Conservation (phyloP, 2,113 vertebrate species). For the Ceyx cyanopectus region DNA sequence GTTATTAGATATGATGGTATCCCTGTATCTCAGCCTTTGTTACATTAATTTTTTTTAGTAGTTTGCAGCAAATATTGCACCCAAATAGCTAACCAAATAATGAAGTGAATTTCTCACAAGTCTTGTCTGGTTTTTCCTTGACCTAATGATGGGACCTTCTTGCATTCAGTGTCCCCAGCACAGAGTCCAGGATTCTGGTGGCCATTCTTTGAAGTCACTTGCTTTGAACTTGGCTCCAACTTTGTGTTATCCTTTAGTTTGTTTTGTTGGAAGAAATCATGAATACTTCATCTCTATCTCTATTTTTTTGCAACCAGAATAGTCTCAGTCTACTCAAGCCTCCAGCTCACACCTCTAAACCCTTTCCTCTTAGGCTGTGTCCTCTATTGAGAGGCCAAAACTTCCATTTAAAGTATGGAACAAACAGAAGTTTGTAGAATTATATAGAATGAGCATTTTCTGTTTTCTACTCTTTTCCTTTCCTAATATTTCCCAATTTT, state of each 20-base stretch:
- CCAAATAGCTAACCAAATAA: background rate
- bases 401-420: background rate
- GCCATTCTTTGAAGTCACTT: background rate
- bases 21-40: background rate
- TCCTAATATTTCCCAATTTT: background rate
- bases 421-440: background rate
- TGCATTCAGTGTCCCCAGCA: background rate
- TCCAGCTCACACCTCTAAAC: background rate
- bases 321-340: background rate
- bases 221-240: background rate
- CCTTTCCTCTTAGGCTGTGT: background rate
- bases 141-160: background rate
- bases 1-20: background rate
- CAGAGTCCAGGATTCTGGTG: background rate
- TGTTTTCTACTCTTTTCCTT: background rate
- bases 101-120: background rate
- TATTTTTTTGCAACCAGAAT: background rate
- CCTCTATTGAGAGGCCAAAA: background rate
- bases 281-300: background rate
- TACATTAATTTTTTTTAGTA: background rate
- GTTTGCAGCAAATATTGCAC: background rate
- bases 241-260: background rate
- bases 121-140: background rate
- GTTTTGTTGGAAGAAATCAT: background rate
- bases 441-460: background rate